These are phyloP conservation scores for Oreochromis spilurus DNA, from an alignment of 2,113 vertebrate species.

Conservation along the genomic window DNA sequence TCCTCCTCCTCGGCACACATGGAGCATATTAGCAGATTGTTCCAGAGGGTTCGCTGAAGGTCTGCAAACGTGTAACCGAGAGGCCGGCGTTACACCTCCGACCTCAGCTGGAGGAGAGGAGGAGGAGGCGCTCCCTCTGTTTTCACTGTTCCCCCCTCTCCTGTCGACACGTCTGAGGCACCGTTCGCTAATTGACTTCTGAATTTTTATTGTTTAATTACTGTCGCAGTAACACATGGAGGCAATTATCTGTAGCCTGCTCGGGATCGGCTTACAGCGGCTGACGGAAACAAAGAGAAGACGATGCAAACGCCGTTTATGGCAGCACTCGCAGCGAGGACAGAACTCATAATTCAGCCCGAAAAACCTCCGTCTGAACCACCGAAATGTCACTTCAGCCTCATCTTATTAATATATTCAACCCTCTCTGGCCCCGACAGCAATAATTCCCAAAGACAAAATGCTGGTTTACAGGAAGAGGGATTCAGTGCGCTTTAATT, in stretches of 20 bases:
- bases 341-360: not conserved
- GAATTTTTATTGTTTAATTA: conserved; percentile 52
- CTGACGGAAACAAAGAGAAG: not conserved
- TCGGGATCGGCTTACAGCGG: not conserved
- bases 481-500: not conserved
- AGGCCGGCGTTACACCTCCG: not conserved
- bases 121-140: not conserved
- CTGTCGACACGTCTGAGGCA: not conserved
- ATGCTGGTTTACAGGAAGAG: not conserved
- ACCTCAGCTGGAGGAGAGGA: not conserved
- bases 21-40: not conserved
- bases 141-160: not conserved
- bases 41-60: not conserved
- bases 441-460: not conserved
- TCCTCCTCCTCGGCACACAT: not conserved
- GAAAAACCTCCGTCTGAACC: not conserved
- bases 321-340: not conserved
- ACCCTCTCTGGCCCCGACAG: not conserved
- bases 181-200: conserved; percentile 35
- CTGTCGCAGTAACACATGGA: conserved; percentile 43
- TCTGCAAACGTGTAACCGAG: not conserved
- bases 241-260: conserved; percentile 14
- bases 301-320: not conserved
- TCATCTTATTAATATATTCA: not conserved
- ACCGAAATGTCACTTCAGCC: not conserved